These are phyloP conservation scores for Ageneiosus marmoratus DNA, from an alignment of 2,113 vertebrate species.

Conservation along the genomic window DNA sequence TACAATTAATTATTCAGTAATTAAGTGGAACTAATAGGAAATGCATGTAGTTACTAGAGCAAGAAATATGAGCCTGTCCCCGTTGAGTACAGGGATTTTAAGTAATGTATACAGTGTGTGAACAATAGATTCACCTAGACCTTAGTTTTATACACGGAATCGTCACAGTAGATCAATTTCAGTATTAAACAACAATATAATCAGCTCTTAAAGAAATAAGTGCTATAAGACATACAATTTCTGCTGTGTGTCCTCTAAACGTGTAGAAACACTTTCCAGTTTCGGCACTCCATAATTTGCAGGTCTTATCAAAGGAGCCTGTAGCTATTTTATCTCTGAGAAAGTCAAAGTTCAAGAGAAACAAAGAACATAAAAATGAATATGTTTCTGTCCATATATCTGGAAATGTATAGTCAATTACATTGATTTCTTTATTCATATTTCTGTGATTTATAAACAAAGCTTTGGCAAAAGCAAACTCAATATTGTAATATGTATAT, in stretches of 20 bases:
- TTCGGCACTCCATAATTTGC: conserved; percentile 89
- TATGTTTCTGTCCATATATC: neutral
- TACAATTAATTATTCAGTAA: neutral
- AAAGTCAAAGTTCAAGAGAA: neutral
- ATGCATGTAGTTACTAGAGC: neutral
- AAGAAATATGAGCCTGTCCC: neutral
- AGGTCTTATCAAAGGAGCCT: conserved; percentile 95
- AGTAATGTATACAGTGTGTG: neutral
- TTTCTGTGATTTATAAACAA: neutral
- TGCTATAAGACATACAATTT: conserved; percentile 82
- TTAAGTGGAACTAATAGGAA: neutral
- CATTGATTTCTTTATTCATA: neutral
- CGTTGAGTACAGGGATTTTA: neutral
- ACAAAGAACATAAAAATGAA: neutral
- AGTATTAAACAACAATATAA: neutral
- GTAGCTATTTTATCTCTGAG: conserved; percentile 94
- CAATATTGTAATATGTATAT: neutral
- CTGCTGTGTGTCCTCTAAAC: conserved; percentile 86
- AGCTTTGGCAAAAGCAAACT: neutral
- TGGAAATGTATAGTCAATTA: neutral
- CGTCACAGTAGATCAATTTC: neutral
- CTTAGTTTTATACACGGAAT: neutral
- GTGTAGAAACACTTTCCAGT: conserved; percentile 91
- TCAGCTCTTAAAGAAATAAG: neutral
- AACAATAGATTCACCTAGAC: neutral